A percentile compares a stretch with the other conserved stretches of the same genome.
Conservation (phyloP, 2,113 vertebrate species). For the Cygnus buccinator region DNA sequence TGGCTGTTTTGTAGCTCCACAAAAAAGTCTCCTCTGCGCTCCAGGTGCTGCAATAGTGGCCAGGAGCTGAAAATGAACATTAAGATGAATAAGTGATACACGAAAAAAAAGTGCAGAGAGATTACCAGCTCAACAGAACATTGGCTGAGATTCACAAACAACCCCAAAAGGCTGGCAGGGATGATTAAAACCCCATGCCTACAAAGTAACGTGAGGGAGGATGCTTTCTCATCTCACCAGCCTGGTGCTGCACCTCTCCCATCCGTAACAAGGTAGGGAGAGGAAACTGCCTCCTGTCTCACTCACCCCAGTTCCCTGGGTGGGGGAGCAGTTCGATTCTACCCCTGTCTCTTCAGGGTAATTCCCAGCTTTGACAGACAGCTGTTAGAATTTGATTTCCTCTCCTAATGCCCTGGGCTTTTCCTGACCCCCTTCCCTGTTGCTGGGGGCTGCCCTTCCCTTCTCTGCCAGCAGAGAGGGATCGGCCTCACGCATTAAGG, state of each 20-base stretch:
- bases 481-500: background rate
- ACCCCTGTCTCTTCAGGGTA: background rate
- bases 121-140: background rate
- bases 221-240: background rate
- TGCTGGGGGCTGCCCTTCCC: background rate
- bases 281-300: background rate
- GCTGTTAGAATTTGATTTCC: background rate
- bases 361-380: background rate
- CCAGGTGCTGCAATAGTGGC: background rate
- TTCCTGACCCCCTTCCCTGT: background rate
- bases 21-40: background rate
- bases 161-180: background rate
- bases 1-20: background rate
- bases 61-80: background rate
- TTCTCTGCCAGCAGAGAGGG: background rate
- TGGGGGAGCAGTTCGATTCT: background rate
- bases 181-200: background rate
- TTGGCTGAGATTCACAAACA: background rate
- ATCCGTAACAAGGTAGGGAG: background rate
- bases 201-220: background rate
- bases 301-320: background rate
- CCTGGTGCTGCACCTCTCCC: background rate
- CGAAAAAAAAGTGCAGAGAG: background rate
- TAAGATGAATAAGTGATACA: background rate
- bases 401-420: no score